phyloP scores from a whole-genome alignment of 2,113 vertebrate genomes.

The Cardinalis cardinalis region DNA sequence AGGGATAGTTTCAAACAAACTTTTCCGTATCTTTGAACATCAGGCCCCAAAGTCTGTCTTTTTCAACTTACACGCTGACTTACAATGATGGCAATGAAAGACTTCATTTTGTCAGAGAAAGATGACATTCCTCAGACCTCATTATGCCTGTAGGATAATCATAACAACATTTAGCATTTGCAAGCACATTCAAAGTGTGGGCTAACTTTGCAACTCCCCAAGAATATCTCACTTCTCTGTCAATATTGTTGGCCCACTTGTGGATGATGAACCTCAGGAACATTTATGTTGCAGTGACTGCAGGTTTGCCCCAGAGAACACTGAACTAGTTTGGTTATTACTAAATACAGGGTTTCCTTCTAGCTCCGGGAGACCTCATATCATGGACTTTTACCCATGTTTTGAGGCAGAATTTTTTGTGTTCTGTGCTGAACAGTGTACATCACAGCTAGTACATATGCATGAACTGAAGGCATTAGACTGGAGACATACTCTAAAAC shows the following conservation, averaged over 20 bases:
- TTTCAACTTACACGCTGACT: rapidly evolving
- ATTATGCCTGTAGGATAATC: background rate
- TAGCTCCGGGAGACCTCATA: background rate
- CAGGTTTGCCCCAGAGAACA: background rate
- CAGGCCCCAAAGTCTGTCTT: background rate
- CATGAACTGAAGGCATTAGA: background rate
- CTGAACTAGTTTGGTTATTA: background rate
- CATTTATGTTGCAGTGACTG: background rate
- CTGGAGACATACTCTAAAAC: background rate
- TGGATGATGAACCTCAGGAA: background rate
- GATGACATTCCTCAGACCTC: background rate
- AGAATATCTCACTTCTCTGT: background rate
- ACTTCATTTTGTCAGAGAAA: background rate
- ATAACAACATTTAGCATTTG: background rate
- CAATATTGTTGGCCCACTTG: background rate
- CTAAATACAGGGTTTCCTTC: background rate
- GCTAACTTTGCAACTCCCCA: background rate
- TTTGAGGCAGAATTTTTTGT: background rate
- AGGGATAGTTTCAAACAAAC: background rate
- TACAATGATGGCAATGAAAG: background rate
- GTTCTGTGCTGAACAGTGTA: background rate
- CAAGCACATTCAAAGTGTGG: background rate
- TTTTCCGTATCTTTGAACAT: background rate
- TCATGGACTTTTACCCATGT: background rate
- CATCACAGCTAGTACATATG: background rate